A percentile compares a stretch with the other conserved stretches of the same genome.
These are phyloP conservation scores for Chiloscyllium plagiosum DNA, from an alignment of 2,113 vertebrate species.

Conservation along the genomic window DNA sequence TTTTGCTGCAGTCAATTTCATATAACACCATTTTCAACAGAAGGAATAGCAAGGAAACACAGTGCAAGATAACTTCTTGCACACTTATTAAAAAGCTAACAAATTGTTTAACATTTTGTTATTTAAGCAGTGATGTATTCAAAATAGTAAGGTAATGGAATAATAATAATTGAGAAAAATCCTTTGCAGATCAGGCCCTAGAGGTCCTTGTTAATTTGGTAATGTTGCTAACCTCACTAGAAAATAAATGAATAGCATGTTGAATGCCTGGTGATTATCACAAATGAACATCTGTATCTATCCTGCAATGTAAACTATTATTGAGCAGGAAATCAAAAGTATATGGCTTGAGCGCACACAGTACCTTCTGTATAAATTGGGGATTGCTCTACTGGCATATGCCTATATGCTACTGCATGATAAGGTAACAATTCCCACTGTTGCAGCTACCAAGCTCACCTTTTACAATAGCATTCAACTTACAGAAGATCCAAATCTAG, in stretches of 20 bases:
- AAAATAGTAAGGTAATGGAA: neutral
- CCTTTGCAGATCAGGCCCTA: neutral
- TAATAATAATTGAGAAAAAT: neutral
- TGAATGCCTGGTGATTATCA: neutral
- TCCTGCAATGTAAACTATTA: neutral
- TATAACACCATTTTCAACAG: neutral
- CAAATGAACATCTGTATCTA: neutral
- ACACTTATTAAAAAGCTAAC: neutral
- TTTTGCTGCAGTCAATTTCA: neutral
- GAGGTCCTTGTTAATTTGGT: neutral
- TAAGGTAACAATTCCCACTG: neutral
- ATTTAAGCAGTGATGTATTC: neutral
- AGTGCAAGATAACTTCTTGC: neutral
- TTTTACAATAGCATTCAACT: neutral
- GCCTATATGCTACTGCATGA: neutral
- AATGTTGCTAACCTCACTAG: neutral
- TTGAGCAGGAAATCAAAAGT: neutral
- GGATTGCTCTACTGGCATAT: neutral
- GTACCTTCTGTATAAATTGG: neutral
- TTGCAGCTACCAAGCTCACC: neutral
- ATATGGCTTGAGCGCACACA: neutral
- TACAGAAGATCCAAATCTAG: neutral
- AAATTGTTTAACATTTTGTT: neutral
- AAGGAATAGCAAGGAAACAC: neutral
- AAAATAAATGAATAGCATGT: neutral